Conservation (phyloP, 2,797 vertebrate genomes). For the Ptychobarbus kaznakovi region DNA sequence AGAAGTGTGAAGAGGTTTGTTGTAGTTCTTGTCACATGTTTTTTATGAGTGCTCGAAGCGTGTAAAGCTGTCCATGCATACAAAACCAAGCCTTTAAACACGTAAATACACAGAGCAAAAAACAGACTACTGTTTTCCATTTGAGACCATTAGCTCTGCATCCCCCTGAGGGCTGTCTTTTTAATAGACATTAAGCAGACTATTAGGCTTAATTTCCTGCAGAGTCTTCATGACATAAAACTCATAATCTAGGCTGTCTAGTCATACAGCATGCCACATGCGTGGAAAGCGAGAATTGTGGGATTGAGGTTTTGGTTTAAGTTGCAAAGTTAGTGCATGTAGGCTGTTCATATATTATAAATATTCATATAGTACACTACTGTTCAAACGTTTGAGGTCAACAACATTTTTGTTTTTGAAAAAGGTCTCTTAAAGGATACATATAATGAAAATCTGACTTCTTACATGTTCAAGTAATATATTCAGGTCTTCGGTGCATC, state of each 20-base stretch:
- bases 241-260: neutral
- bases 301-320: neutral
- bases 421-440: neutral
- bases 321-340: neutral
- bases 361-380: neutral
- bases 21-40: neutral
- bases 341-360: neutral
- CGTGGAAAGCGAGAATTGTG: neutral
- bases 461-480: neutral
- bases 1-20: neutral
- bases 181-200: constrained; percentile 35
- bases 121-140: constrained; percentile 22
- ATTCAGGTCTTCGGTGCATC: no score
- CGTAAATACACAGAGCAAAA: neutral
- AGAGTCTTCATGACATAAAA: neutral
- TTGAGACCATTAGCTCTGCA: constrained; percentile 10
- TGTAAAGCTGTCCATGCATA: neutral
- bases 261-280: neutral
- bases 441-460: neutral
- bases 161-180: constrained; percentile 8
- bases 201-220: constrained; percentile 27
- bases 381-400: neutral
- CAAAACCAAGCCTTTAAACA: neutral
- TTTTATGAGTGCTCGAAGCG: neutral
- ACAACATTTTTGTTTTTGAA: neutral